Conservation (phyloP, 2,888 invertebrate genomes). For the Falcaria lacertinaria region DNA sequence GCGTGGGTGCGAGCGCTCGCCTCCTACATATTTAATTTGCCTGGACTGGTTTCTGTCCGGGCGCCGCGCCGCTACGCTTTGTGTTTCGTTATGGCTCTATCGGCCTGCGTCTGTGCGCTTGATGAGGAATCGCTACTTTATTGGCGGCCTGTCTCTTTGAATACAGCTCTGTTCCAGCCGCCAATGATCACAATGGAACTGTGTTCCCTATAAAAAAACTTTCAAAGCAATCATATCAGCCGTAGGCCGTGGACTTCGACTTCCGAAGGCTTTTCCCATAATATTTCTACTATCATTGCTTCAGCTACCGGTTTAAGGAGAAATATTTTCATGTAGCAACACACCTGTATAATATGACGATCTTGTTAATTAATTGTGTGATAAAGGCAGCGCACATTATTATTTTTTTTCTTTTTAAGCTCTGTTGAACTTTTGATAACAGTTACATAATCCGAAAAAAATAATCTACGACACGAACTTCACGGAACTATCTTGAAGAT, state of each 20-base stretch:
- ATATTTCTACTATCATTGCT: too few species aligned
- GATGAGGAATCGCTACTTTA: conserved; percentile 48
- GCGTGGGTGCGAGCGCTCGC: conserved; percentile 64
- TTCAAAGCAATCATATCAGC: too few species aligned
- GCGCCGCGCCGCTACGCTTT: conserved; percentile 59
- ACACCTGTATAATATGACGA: too few species aligned
- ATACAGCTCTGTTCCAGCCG: conserved; percentile 5
- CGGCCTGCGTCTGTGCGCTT: conserved; percentile 37
- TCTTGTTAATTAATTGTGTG: too few species aligned
- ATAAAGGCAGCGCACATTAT: too few species aligned
- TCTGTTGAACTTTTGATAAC: conserved; percentile 31
- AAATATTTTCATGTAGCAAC: too few species aligned
- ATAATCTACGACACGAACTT: conserved; percentile 56
- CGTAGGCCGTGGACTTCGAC: too few species aligned
- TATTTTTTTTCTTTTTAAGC: too few species aligned
- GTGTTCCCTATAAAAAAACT: too few species aligned
- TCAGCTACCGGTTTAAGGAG: too few species aligned
- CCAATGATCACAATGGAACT: too few species aligned
- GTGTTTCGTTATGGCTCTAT: conserved; percentile 76
- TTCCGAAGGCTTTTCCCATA: too few species aligned
- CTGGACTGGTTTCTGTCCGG: conserved; percentile 74
- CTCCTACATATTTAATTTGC: conserved; percentile 80
- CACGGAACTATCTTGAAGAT: conserved; percentile 35
- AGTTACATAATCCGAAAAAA: conserved; percentile 53
- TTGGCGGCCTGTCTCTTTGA: conserved; percentile 32